These are phyloP conservation scores for Macrochelys suwanniensis DNA, from an alignment of 2,797 vertebrate genomes.

Conservation along the genomic window DNA sequence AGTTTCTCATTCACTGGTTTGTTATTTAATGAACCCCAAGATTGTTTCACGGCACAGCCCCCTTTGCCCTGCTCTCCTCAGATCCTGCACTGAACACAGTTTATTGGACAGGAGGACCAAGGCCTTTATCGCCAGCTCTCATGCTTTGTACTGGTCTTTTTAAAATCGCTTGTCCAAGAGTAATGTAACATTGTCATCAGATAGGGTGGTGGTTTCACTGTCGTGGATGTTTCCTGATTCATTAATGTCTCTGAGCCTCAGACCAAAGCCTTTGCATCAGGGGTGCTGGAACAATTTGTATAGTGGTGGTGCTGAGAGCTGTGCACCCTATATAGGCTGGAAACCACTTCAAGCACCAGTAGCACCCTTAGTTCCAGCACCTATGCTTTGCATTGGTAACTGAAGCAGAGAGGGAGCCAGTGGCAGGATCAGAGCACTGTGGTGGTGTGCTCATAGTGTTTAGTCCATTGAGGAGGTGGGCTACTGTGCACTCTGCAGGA, in stretches of 20 bases:
- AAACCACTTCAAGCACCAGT: too few relatives aligned
- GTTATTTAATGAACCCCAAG: too few relatives aligned
- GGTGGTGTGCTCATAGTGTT: fast-evolving
- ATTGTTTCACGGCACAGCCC: neutral
- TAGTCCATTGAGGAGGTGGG: neutral
- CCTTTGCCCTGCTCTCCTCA: neutral
- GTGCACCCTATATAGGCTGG: too few relatives aligned
- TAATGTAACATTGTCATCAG: too few relatives aligned
- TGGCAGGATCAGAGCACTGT: neutral
- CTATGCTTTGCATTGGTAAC: neutral
- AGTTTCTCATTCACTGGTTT: too few relatives aligned
- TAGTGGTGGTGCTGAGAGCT: too few relatives aligned
- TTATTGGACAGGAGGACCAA: neutral
- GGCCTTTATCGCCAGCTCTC: neutral
- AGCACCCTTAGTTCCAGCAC: too few relatives aligned
- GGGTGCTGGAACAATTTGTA: too few relatives aligned
- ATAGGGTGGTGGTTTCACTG: too few relatives aligned
- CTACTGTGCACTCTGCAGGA: too few relatives aligned
- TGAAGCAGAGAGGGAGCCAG: neutral
- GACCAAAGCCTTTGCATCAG: neutral
- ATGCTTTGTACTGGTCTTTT: neutral
- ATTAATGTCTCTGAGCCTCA: too few relatives aligned
- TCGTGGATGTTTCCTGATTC: too few relatives aligned
- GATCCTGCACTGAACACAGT: neutral
- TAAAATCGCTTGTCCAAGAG: neutral